Base-by-base conservation (phyloP, 2,113 vertebrate genomes). In the Empidonax traillii region DNA sequence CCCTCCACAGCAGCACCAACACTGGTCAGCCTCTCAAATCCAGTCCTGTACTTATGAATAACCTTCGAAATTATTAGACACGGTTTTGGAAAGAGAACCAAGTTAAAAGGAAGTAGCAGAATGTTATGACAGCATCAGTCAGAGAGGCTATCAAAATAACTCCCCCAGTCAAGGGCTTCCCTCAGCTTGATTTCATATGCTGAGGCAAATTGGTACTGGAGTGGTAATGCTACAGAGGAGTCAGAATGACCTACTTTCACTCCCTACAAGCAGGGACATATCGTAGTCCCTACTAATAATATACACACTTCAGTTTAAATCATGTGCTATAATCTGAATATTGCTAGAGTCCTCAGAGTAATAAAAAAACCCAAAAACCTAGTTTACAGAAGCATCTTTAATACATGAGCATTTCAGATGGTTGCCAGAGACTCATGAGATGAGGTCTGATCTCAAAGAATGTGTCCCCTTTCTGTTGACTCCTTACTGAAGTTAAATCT, bases 191-290 rank as follows among this genome's bases (percentile, higher is more conserved):
- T 59, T 81, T 76, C 66, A 53, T 11, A 27, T 14, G 33, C 80
- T 39, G 49, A 94, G 68, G 65, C 66, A 89, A 88, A 90, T 2
- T 61, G 69, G 51, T 39, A 37, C 18, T 63, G 63, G 78, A 91
- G 58, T 61, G 56, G 44, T 31, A 89, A 71, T 25, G 69, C 55
- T 77, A 61, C 39, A 59, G 35, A 72, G 49, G 55, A 93, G 68
- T 59, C 88, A 63, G 71, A 85, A 80, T 90, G 79, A 96, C 96
- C 93, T 95, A 93, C 78, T 96, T 97, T 80, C 55, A 89, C 59
- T 55, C 69, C 66, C 75, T 46, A 39, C 19, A 67, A 77, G 71
- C 83, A 72, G 78, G 82, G 44, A 80, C 69, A 82, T 53, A 90
- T 83, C 33, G 12, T 66, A 79, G 65, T 43, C 62, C 52, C 88